Percentiles rank a stretch among this genome's conserved stretches.
phyloP scores from a whole-genome alignment of 1,140 invertebrate genomes.

The Hylaeus volcanicus region DNA sequence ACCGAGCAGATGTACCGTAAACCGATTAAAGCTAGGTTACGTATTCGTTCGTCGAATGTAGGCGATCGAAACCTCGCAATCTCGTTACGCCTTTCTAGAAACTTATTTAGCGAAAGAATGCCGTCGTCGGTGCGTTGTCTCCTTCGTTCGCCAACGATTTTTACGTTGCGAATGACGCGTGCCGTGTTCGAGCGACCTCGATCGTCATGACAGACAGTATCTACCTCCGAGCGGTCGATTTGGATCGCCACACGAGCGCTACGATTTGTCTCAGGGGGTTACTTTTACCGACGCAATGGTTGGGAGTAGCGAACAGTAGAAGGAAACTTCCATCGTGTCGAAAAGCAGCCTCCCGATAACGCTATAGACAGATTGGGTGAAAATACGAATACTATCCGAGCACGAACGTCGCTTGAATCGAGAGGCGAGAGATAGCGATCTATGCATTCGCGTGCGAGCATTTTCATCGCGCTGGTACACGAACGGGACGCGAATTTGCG shows the following conservation, averaged over 20 bases:
- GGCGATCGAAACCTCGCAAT: constrained; percentile 47
- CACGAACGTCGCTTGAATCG: constrained; percentile 8
- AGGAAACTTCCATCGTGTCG: background rate
- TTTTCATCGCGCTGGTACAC: background rate
- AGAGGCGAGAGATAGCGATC: constrained; percentile 19
- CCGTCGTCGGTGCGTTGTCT: too few species aligned
- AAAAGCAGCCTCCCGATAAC: constrained; percentile 13
- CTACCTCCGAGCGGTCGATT: constrained; percentile 11
- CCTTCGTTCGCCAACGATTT: background rate
- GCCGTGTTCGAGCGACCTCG: constrained; percentile 10
- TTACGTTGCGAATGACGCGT: background rate
- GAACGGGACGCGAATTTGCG: too few species aligned
- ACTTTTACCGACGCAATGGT: background rate
- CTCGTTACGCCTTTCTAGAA: constrained; percentile 24
- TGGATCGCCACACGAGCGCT: background rate
- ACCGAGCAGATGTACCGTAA: constrained; percentile 39
- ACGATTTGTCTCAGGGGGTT: background rate
- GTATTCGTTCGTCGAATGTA: constrained; percentile 41
- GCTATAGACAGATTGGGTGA: constrained; percentile 25
- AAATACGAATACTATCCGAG: constrained; percentile 28
- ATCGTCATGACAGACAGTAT: background rate
- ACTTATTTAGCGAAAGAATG: background rate
- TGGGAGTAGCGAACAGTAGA: background rate
- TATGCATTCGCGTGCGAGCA: background rate
- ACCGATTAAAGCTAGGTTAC: constrained; percentile 53